Percentiles rank a stretch among this genome's conserved stretches.
Conservation (phyloP, 2,113 vertebrate genomes). For the Periophthalmodon schlosseri region DNA sequence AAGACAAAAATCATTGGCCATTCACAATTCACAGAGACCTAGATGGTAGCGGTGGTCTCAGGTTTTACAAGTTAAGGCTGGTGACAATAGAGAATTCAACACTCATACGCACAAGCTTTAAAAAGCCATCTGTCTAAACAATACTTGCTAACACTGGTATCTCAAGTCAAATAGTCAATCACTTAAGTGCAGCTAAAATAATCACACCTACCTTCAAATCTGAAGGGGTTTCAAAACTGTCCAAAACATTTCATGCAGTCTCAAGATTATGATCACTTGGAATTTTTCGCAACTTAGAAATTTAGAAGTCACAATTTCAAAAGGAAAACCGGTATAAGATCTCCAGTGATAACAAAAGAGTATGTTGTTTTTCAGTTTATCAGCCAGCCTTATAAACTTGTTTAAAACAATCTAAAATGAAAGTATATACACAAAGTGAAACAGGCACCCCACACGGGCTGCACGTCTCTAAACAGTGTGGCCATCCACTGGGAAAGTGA, state of each 20-base stretch:
- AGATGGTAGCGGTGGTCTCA: conserved; percentile 54
- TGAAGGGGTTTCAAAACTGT: conserved; percentile 42
- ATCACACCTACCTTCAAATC: conserved; percentile 52
- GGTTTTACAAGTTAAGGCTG: conserved; percentile 74
- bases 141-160: conserved; percentile 66
- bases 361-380: conserved; percentile 49
- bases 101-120: conserved; percentile 55
- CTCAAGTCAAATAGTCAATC: conserved; percentile 38
- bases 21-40: conserved; percentile 44
- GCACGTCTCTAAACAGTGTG: conserved; percentile 64
- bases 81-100: conserved; percentile 59
- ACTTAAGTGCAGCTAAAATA: conserved; percentile 51
- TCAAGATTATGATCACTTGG: conserved; percentile 42
- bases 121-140: conserved; percentile 56
- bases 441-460: conserved; percentile 57
- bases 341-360: conserved; percentile 71
- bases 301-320: conserved; percentile 61
- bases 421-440: conserved; percentile 81
- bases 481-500: conserved; percentile 68
- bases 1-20: conserved; percentile 63
- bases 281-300: conserved; percentile 69
- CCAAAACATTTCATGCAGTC: conserved; percentile 44
- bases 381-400: conserved; percentile 72
- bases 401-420: conserved; percentile 85
- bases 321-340: conserved; percentile 53